Evolutionary conservation across 2,797 vertebrate species (phyloP), one percentile per base, ranked within the genome.

Genomic region (Babyrousa celebensis): DNA sequence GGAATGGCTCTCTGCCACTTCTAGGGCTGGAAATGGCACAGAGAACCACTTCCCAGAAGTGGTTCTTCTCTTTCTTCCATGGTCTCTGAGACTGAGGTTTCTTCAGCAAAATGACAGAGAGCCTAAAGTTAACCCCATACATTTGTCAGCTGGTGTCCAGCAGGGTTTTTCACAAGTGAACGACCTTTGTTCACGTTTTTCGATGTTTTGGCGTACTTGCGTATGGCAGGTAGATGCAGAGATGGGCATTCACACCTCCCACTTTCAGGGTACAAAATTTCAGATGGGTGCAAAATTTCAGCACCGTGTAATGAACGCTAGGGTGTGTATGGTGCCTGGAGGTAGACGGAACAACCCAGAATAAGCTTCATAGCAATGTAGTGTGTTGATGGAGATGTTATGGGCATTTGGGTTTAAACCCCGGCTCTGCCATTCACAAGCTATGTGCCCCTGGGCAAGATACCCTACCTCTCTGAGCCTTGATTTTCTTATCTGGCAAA

Each of bases 381-480:
- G 3, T 70, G 17, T 71, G 83, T 23, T 82, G 15, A 32, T 32
- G 6, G 65, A 74, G n/a, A 65, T 43, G 32, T 71, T 85, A 52
- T 62, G 17, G 25, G 62, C 36, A 48, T 36, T 20, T 67, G 7
- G 16, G 12, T 29, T 86, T 75, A 80, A 85, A 75, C 17, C 23
- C 20, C 68, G 40, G 27, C 62, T 80, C 12, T 87, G 65, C 40
- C 40, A 6, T 23, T 85, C 14, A n/a, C 29, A 79, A 56, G 17
- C 40, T 83, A 18, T 54, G 32, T 93, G 67, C 74, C 29, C 7
- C 18, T 65, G 32, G 60, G 25, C 6, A 93, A 93, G n/a, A 52
- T 74, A 36, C 56, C 11, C 54, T 92, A 67, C 27, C 54, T 91
- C n/a, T 72, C 48, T 89, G 70, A 83, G 36, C 27, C 71, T 95